Base-by-base conservation (phyloP, 2,113 vertebrate genomes). In the Xiphorhynchus elegans region DNA sequence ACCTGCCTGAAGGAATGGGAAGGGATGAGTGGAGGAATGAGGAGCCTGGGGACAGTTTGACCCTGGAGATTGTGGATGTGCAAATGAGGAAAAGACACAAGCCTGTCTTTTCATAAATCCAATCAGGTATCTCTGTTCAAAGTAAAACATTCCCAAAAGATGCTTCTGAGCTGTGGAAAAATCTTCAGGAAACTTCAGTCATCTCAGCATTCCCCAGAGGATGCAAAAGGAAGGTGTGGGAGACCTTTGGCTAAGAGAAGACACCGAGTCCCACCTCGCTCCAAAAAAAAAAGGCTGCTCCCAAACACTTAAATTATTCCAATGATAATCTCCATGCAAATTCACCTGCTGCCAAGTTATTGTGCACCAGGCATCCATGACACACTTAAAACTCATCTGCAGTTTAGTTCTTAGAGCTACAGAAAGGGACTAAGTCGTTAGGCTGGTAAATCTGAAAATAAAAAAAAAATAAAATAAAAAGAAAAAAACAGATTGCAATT, bases 161-260 rank as follows among this genome's bases (percentile, higher is more conserved):
- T 9, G 4, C 7, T 47, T 40, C 19, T 11, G 29, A 35, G 25
- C 13, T 20, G 10, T 8, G 18, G 33, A 67, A 73, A 81, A 77
- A 15, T 10, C 13, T 47, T n/a, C 16, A 16, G 29, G 42, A 47
- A 60, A 50, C 4, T 33, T 35, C 13, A 6, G 25, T 23, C 20
- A 23, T 0, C 1, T 9, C 39, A 47, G 23, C 44, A 44, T 44
- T 26, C 40, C 25, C 25, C 0, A 0, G 39, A 47, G 10, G 29
- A 42, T 12, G 2, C 81, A 90, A 88, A 82, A 70, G 14, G 49
- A 86, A 62, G 47, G 15, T 58, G 13, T 17, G 10, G 15, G 10
- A 13, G 13, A 64, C 16, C 5, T 76, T 64, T 68, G 23, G 39
- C 56, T 82, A 84, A 55, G 5, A 44, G 23, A 84, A 76, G 5